Conservation (phyloP, 2,888 invertebrate genomes). For the Drosophila fulvimacula region DNA sequence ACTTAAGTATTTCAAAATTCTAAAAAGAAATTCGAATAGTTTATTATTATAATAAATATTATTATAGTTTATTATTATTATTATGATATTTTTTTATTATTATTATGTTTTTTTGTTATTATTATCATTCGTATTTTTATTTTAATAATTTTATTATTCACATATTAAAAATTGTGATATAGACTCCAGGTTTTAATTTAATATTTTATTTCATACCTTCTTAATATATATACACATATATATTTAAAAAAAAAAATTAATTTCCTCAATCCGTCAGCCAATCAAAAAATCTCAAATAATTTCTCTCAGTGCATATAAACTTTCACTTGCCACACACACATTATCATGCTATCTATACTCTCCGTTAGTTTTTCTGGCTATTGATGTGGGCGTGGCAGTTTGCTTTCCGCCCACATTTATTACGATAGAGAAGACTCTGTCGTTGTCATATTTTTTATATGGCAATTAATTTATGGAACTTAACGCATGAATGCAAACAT, state of each 20-base stretch:
- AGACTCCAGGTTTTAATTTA: no score
- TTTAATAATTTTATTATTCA: no score
- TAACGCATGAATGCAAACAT: constrained; percentile 59
- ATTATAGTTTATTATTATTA: no score
- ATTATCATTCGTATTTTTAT: no score
- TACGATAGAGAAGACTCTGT: constrained; percentile 23
- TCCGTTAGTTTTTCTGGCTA: not conserved
- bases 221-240: no score
- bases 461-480: constrained; percentile 64
- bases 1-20: no score
- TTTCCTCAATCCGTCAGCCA: not conserved
- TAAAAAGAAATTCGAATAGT: no score
- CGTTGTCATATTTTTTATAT: constrained; percentile 47
- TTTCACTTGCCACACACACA: not conserved
- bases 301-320: not conserved
- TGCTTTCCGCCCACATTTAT: constrained; percentile 1
- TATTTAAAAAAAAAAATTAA: not conserved
- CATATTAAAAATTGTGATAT: no score
- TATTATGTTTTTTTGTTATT: no score
- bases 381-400: constrained; percentile 1
- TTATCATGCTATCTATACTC: not conserved
- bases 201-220: no score
- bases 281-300: not conserved
- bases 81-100: no score
- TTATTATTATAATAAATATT: no score